Evolutionary conservation across 2,888 invertebrate species (phyloP).

Genomic region (Drosophila lacicola): DNA sequence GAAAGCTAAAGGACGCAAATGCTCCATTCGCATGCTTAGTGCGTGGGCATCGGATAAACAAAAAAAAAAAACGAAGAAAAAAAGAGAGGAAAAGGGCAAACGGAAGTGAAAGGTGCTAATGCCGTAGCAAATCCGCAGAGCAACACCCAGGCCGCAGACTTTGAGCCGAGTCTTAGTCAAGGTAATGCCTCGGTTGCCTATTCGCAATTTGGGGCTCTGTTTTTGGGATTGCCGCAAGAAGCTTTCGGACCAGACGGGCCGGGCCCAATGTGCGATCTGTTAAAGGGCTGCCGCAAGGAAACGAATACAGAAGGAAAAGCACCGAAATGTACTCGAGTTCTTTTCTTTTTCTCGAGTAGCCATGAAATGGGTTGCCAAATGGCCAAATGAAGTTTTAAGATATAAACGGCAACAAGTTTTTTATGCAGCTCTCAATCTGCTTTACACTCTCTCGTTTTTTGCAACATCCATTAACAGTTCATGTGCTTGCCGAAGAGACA

Average conservation of each 20-base stretch:
- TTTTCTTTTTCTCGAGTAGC: conserved; percentile 9
- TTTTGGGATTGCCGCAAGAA: conserved; percentile 19
- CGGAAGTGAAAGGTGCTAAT: conserved; percentile 54
- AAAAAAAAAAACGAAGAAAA: conserved; percentile 1
- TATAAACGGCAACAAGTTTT: conserved; percentile 5
- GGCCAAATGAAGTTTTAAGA: conserved; percentile 39
- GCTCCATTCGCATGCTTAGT: not conserved
- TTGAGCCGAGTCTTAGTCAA: conserved; percentile 67
- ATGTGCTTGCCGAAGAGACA: not conserved
- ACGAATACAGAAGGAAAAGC: not conserved
- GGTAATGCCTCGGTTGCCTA: conserved; percentile 43
- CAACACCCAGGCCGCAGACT: conserved; percentile 34
- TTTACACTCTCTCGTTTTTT: not conserved
- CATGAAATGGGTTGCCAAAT: conserved; percentile 37
- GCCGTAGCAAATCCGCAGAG: conserved; percentile 47
- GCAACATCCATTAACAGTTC: conserved; percentile 16
- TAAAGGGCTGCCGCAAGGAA: conserved; percentile 20
- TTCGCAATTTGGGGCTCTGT: conserved; percentile 33
- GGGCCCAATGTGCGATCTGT: conserved; percentile 18
- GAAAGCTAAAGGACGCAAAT: conserved; percentile 4
- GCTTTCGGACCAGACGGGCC: conserved; percentile 17
- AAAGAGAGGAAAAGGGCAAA: conserved; percentile 7
- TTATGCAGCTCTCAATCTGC: not conserved
- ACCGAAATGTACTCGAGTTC: conserved; percentile 9
- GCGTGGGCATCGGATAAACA: not conserved